Base-by-base conservation (phyloP, 1,140 invertebrate species). In the Bradysia coprophila region DNA sequence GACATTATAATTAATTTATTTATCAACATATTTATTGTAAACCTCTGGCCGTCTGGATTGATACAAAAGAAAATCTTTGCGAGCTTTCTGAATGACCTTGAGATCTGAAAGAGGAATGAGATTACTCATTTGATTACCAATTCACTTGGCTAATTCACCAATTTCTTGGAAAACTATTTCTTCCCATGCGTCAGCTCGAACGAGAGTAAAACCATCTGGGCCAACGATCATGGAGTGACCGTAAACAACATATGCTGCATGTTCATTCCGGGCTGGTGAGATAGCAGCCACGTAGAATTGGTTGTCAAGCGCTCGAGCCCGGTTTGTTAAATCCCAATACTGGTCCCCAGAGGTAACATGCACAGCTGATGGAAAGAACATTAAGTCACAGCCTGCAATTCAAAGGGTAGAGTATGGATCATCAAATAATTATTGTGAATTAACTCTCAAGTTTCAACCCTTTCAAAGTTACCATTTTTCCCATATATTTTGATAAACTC, bases 341-440 rank as follows among this genome's bases (percentile, higher is more conserved):
- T 82, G 61, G 1, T 89, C 89, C 0, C 92, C 92, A 1, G 91
- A 95, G 10, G 85, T 93, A 79, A 91, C 86, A 62, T 93, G 95
- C 56, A 95, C 96, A 11, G 90, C 90, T 36, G 78, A 88, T n/a
- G 90, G 90, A 62, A 91, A 94, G 9, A 95, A 63, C 13, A 93
- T 57, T 50, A 92, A 62, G 41, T 86, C 72, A 53, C 88, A 92
- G 2, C 84, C 85, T 79, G 48, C 46, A 48, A 54, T 23, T 19
- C 18, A 34, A 31, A 9, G 8, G n/a, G n/a, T 31, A n/a, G 8
- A 9, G 8, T 31, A 31, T 9, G n/a, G n/a, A 31, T 31, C 28
- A 31, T n/a, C 5, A 11, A 38, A 18, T 38, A 19, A 38, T 20
- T 15, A 38, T 38, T 38, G 2, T 20, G 11, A 4, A 19, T 3